Conservation (phyloP, 2,113 vertebrate species). For the Actenoides hombroni region DNA sequence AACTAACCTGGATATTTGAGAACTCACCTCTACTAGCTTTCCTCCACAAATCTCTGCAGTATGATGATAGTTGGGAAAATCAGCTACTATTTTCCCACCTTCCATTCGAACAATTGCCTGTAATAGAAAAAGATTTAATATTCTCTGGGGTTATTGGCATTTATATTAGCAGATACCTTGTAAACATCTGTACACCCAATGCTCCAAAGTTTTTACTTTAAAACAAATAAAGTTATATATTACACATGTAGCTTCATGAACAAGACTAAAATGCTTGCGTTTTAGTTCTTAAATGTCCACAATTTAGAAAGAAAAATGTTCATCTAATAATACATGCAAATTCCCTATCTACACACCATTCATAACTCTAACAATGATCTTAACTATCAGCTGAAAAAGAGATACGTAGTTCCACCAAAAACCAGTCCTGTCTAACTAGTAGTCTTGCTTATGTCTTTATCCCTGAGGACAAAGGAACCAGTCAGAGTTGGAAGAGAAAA, state of each 20-base stretch:
- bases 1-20: background rate
- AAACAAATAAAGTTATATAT: too few species aligned
- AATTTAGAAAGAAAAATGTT: background rate
- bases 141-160: background rate
- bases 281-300: background rate
- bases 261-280: background rate
- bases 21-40: conserved; percentile 86
- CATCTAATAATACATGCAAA: background rate
- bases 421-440: background rate
- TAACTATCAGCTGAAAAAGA: background rate
- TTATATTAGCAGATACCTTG: background rate
- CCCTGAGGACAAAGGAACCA: background rate
- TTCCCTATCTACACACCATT: background rate
- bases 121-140: background rate
- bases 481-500: background rate
- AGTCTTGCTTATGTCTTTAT: background rate
- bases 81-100: conserved; percentile 73
- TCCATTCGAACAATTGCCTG: conserved; percentile 81
- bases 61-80: conserved; percentile 83
- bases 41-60: conserved; percentile 79
- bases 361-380: background rate
- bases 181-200: background rate
- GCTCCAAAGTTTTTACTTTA: background rate
- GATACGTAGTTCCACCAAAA: background rate
- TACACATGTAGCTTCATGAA: background rate